Percentiles rank a stretch among this genome's conserved stretches.
Conservation (phyloP, 2,797 vertebrate genomes). For the Avahi laniger region DNA sequence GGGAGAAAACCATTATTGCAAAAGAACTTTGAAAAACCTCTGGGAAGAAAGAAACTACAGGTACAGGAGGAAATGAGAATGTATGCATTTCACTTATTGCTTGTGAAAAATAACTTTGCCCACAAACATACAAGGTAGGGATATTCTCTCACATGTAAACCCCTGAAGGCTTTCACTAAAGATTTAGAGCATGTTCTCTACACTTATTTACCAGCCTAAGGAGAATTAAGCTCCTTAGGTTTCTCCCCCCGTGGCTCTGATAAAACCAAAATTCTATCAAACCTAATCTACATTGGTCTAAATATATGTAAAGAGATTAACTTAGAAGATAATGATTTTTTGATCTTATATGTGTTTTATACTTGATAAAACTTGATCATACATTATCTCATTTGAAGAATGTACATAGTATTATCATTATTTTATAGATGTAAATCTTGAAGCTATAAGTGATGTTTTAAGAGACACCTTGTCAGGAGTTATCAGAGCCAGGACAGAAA, state of each 20-base stretch:
- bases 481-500: background rate
- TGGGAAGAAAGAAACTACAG: background rate
- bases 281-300: slow-evolving; percentile 1
- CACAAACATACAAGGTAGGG: background rate
- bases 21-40: slow-evolving; percentile 11
- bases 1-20: background rate
- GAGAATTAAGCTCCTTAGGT: background rate
- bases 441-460: background rate
- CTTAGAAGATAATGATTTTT: background rate
- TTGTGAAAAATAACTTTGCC: slow-evolving; percentile 21
- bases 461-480: background rate
- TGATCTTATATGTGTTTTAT: background rate
- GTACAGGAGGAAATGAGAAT: background rate
- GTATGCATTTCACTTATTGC: background rate
- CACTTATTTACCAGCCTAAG: background rate
- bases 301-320: slow-evolving; percentile 34
- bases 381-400: slow-evolving; percentile 4
- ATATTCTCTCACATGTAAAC: background rate
- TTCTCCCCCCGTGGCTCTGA: background rate
- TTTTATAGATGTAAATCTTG: background rate
- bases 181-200: background rate
- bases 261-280: slow-evolving; percentile 4
- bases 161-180: background rate
- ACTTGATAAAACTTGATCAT: background rate
- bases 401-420: background rate